phyloP scores from a whole-genome alignment of 2,797 vertebrate genomes.

The Vultur gryphus region DNA sequence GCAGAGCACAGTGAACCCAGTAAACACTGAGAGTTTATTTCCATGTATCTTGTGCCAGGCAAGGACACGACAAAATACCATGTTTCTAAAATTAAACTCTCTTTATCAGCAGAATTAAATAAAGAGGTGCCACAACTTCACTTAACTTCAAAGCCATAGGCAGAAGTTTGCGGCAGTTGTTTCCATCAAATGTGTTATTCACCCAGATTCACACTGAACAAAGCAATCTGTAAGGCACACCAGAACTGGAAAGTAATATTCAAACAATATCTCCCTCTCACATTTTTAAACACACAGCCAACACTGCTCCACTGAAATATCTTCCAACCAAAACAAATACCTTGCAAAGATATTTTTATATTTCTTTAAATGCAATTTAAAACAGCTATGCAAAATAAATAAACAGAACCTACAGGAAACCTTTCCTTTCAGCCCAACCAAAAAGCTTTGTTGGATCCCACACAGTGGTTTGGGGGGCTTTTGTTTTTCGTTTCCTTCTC shows the following conservation, averaged over 20 bases:
- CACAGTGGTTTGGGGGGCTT: not conserved
- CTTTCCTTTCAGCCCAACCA: not conserved
- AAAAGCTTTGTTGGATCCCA: not conserved
- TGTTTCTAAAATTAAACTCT: not conserved
- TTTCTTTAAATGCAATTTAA: not conserved
- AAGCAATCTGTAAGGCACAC: not conserved
- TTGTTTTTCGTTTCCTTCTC: not conserved
- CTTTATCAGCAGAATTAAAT: not conserved
- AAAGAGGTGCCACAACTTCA: not conserved
- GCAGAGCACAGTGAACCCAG: not conserved
- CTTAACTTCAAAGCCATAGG: not conserved
- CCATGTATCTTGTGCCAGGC: not conserved
- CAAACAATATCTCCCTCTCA: not conserved
- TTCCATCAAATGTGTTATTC: not conserved
- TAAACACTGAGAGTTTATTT: not conserved
- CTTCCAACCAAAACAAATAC: slow-evolving; percentile 15
- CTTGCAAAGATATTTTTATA: not conserved
- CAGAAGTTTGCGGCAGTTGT: not conserved
- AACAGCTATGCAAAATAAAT: not conserved
- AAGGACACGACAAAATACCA: not conserved
- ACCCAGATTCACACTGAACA: not conserved
- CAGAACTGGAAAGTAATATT: not conserved
- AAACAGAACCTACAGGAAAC: not conserved
- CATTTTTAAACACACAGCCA: not conserved
- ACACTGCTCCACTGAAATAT: not conserved